Base-by-base conservation (phyloP, 2,113 vertebrate species). In the Lepisosteus oculatus region DNA sequence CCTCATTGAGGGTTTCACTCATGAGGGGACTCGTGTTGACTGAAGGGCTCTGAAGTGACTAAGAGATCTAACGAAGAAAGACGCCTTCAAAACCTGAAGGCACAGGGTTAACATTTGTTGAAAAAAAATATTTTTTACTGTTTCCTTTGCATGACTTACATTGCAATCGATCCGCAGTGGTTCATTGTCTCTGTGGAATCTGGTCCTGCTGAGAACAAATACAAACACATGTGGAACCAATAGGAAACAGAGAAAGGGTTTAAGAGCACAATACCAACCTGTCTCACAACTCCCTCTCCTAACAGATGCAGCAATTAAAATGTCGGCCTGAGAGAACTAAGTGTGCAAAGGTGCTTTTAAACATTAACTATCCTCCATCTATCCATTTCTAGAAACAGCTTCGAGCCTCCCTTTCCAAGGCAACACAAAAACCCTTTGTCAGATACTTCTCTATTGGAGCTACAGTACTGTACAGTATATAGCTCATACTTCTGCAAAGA, bases 201-300 rank as follows among this genome's bases (percentile, higher is more conserved):
- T 85, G 76, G 85, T 83, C 86, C 90, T 83, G 84, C 90, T 91
- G 88, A 92, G 89, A 90, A 91, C 89, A 91, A 93, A 92, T 71
- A 87, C 85, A 92, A 91, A 92, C 90, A 93, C 88, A 93, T 92
- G 90, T 93, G 92, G 90, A 93, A 92, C 92, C 90, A 90, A 94
- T 90, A 92, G 88, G 85, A 92, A 90, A 85, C 90, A 92, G 90
- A 90, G 83, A 74, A 83, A 85, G 77, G 84, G 86, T 75, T 90
- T 86, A 85, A 88, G 81, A 88, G 87, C 17, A 1, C 82, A 71
- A 78, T 87, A 88, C 85, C 87, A 90, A 84, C 85, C 83, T 84
- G 85, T 88, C 83, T 90, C 87, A 88, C 81, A 90, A 85, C 86
- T 80, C 80, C 86, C 87, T 90, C 85, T 84, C 84, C 90, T 90